Conservation (phyloP, 2,888 invertebrate species). For the Dexiosoma caninum region DNA sequence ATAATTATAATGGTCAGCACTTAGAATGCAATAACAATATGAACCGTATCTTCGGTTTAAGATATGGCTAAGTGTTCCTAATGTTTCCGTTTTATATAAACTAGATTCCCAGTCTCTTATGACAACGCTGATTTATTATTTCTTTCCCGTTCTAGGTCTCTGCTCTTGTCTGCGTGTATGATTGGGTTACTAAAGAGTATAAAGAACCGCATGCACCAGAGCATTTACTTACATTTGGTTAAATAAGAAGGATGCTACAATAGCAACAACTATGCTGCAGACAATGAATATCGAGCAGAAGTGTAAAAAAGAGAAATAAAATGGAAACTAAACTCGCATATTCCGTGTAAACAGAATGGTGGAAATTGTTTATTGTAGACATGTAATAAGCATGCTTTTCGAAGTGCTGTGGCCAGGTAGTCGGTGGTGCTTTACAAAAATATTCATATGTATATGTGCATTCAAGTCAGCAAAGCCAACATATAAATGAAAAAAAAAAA, state of each 20-base stretch:
- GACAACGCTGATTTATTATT: no score
- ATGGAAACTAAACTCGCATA: neutral
- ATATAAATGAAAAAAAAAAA: neutral
- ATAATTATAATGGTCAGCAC: no score
- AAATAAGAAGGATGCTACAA: constrained; percentile 43
- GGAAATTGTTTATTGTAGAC: constrained; percentile 19
- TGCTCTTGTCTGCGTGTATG: neutral
- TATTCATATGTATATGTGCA: neutral
- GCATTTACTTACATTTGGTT: constrained; percentile 38
- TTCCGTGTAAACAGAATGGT: neutral
- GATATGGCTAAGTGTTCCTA: no score
- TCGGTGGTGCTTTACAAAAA: neutral
- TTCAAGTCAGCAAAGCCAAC: constrained; percentile 4
- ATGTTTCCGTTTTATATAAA: no score
- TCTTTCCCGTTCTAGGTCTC: neutral
- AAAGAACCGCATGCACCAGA: constrained; percentile 35
- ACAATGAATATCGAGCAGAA: constrained; percentile 14
- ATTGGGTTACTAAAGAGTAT: no score
- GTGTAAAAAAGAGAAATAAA: neutral
- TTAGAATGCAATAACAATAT: no score
- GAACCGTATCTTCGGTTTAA: no score
- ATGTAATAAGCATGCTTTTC: constrained; percentile 32
- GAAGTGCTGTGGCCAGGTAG: neutral
- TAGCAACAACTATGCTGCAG: neutral
- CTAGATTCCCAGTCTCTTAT: no score